Evolutionary conservation across 2,113 vertebrate genomes (phyloP).

Genomic region (Pycnonotus jocosus): DNA sequence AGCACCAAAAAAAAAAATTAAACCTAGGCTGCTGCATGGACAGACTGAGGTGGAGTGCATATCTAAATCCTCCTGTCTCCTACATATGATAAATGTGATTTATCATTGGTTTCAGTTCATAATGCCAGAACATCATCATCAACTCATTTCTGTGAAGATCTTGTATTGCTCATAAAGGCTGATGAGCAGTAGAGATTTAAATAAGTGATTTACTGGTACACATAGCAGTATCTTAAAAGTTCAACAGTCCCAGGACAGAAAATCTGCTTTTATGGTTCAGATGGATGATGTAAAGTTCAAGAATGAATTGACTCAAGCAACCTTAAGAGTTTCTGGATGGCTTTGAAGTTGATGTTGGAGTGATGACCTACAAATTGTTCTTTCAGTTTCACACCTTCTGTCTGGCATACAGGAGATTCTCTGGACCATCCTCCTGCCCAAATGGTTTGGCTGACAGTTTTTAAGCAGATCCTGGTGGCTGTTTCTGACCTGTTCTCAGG

Average conservation of each 20-base stretch:
- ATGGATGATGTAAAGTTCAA: not conserved
- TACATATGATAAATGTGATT: not conserved
- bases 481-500: not conserved
- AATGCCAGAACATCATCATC: not conserved
- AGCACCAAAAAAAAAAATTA: not conserved
- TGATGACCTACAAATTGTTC: not conserved
- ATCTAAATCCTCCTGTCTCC: not conserved
- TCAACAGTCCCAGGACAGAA: not conserved
- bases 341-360: not conserved
- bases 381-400: not conserved
- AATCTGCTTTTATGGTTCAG: not conserved
- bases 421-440: not conserved
- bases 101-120: not conserved
- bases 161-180: not conserved
- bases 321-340: not conserved
- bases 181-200: not conserved
- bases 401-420: not conserved
- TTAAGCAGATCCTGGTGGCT: not conserved
- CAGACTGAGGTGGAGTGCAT: not conserved
- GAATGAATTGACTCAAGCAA: not conserved
- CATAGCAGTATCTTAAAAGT: not conserved
- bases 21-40: not conserved
- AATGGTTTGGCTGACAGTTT: not conserved
- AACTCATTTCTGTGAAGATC: not conserved
- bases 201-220: not conserved